Evolutionary conservation across 1,140 invertebrate species (phyloP).

Genomic region (Drosophila saltans): DNA sequence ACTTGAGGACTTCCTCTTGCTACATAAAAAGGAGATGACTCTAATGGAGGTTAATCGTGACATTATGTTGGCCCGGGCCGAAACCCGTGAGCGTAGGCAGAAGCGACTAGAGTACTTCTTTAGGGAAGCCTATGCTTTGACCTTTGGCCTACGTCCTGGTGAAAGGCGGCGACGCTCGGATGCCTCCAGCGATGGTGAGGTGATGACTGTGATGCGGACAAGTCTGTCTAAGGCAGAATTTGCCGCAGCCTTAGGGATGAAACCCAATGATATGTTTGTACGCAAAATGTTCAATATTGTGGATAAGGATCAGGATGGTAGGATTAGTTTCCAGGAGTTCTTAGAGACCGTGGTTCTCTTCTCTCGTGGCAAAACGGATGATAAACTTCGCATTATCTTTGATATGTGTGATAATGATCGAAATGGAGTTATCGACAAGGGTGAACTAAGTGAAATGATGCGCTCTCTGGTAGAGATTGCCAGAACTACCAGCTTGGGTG

Average conservation of each 20-base stretch:
- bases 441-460: slow-evolving; percentile 96
- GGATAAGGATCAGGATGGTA: slow-evolving; percentile 97
- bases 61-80: slow-evolving; percentile 95
- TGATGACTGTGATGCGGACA: slow-evolving; percentile 96
- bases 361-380: slow-evolving; percentile 95
- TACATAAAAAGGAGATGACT: slow-evolving; percentile 90
- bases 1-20: slow-evolving; percentile 92
- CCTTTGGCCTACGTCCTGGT: slow-evolving; percentile 91
- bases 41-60: slow-evolving; percentile 86
- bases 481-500: slow-evolving; percentile 93
- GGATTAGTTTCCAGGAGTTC: slow-evolving; percentile 99
- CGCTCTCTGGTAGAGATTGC: slow-evolving; percentile 97
- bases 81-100: slow-evolving; percentile 97
- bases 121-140: slow-evolving; percentile 97
- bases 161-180: slow-evolving; percentile 88
- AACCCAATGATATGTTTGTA: slow-evolving; percentile 97
- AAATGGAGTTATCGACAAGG: slow-evolving; percentile 97
- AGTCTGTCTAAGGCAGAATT: slow-evolving; percentile 97
- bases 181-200: slow-evolving; percentile 91
- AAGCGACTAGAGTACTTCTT: slow-evolving; percentile 99
- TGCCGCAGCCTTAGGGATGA: slow-evolving; percentile 98
- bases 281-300: slow-evolving; percentile 99
- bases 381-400: slow-evolving; percentile 98
- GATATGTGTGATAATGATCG: slow-evolving; percentile 99
- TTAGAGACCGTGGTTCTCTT: slow-evolving; percentile 97